phyloP scores from a whole-genome alignment of 2,113 vertebrate genomes.

The Burhinus bistriatus region DNA sequence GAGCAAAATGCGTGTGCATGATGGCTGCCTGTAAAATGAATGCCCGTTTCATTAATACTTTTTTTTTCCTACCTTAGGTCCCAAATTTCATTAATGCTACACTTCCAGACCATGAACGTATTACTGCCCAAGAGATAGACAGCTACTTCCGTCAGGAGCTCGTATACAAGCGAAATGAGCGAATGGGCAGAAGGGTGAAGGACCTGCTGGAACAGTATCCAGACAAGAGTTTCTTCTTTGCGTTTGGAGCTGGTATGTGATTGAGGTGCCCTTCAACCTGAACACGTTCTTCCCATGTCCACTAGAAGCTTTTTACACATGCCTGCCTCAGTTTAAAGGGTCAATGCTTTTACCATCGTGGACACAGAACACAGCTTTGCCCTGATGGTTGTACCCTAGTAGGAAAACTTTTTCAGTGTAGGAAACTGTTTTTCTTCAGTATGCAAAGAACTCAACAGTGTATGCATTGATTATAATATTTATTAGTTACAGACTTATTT shows the following conservation, averaged over 20 bases:
- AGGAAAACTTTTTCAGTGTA: not conserved
- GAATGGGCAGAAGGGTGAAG: constrained; percentile 84
- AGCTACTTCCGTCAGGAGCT: constrained; percentile 87
- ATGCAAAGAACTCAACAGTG: not conserved
- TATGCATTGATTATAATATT: not conserved
- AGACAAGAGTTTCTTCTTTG: constrained; percentile 89
- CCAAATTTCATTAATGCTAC: constrained; percentile 87
- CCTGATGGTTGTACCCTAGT: not conserved
- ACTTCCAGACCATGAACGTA: constrained; percentile 78
- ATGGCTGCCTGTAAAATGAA: not conserved
- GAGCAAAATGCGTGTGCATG: not conserved
- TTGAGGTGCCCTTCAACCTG: not conserved
- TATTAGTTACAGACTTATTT: not conserved
- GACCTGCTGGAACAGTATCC: constrained; percentile 82
- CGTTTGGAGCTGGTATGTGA: constrained; percentile 87
- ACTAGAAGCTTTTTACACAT: not conserved
- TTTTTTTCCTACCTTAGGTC: constrained; percentile 66
- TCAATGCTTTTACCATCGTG: not conserved
- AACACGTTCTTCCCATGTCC: not conserved
- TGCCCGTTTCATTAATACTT: not conserved
- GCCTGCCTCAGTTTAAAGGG: not conserved
- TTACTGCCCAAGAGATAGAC: constrained; percentile 88
- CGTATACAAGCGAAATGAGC: constrained; percentile 87
- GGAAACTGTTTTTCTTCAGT: not conserved
- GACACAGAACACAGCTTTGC: not conserved